These are phyloP conservation scores for Muschampia plurimacula DNA, from an alignment of 2,888 invertebrate species.

Conservation along the genomic window DNA sequence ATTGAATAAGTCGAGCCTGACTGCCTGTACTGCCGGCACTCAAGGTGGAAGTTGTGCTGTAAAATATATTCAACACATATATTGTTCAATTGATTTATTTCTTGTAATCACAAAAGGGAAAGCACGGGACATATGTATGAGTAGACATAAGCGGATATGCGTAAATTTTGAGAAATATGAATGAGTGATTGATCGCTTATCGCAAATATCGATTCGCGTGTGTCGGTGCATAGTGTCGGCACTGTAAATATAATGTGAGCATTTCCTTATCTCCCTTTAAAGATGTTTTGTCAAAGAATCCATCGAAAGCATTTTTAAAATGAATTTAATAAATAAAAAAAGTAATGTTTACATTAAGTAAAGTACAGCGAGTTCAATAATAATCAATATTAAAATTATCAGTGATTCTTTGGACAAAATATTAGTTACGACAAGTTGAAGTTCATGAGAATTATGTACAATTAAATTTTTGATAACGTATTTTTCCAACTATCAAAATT, in stretches of 20 bases:
- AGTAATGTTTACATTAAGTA: not conserved
- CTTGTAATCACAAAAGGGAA: slow-evolving; percentile 26
- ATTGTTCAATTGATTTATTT: slow-evolving; percentile 9
- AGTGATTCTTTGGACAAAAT: not conserved
- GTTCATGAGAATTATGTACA: not conserved
- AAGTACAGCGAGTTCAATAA: not conserved
- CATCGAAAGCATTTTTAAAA: not conserved
- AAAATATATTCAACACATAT: slow-evolving; percentile 50
- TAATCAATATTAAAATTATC: too few species aligned
- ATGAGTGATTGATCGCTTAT: slow-evolving; percentile 45
- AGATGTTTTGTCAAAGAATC: slow-evolving; percentile 19
- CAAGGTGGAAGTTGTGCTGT: slow-evolving; percentile 96
- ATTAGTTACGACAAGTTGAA: not conserved
- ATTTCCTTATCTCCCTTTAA: slow-evolving; percentile 11
- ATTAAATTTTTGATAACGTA: not conserved
- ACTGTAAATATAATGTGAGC: slow-evolving; percentile 40
- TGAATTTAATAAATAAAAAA: not conserved
- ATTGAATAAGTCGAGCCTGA: slow-evolving; percentile 96
- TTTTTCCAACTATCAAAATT: not conserved
- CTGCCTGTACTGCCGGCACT: slow-evolving; percentile 97
- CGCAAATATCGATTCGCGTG: slow-evolving; percentile 50
- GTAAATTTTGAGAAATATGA: slow-evolving; percentile 53
- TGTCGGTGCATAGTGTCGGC: slow-evolving; percentile 57
- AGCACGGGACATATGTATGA: slow-evolving; percentile 73
- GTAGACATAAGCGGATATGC: slow-evolving; percentile 70